Base-by-base conservation (phyloP, 2,113 vertebrate genomes). In the Octodon degus region DNA sequence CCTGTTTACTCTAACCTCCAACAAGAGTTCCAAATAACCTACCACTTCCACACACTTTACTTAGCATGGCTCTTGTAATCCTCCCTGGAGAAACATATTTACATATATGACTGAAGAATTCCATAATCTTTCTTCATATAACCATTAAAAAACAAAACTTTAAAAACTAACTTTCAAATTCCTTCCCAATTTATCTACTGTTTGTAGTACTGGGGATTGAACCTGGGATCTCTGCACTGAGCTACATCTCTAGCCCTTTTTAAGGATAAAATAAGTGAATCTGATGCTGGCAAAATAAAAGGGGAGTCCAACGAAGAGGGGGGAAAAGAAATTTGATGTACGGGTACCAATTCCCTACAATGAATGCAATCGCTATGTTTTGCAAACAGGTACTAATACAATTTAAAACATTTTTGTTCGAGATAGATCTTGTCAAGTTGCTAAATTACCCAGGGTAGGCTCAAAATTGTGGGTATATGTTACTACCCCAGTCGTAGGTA, bases 141-240 rank as follows among this genome's bases (percentile, higher is more conserved):
- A 89, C 9, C 20, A 89, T 93, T 90, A 92, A 84, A 76, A 95
- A 94, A 95, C 79, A 92, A 97, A 90, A 34, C 83, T 95, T 79
- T 30, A 89, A 84, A 93, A 90, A 58, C 12, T 82, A 82, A 90
- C 89, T 93, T 92, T 25, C 16, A 58, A 68, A 47, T 60, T n/a
- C 86, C 63, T 58, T 83, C 30, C 32, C 34, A 43, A 86, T 83
- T 94, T 40, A 94, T 76, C 47, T 76, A 74, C 65, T 88, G 50
- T 67, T 53, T 93, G 74, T 32, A 14, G 30, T 53, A 53, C 30
- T 53, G 30, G 30, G 17, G 77, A 34, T 32, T 80, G 30, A 80
- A 55, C 16, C 77, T 7, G 32, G 17, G 50, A 34, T 80, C 47
- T 55, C 34, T 34, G 50, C 17, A 34, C 77, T 55, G 17, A 55